phyloP scores from a whole-genome alignment of 2,888 invertebrate genomes.

The Ypsolopha scabrella region DNA sequence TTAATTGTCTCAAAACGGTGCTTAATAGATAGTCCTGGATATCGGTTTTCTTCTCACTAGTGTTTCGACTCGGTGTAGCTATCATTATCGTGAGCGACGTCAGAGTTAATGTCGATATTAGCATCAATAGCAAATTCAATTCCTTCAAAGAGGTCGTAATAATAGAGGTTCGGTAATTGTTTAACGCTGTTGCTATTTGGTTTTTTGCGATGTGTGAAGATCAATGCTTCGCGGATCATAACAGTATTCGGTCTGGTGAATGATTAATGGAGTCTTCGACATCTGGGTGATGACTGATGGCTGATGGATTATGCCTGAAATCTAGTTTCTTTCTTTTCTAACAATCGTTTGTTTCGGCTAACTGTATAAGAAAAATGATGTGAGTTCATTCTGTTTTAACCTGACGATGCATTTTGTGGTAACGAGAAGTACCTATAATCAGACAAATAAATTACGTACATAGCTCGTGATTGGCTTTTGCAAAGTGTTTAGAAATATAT shows the following conservation, averaged over 20 bases:
- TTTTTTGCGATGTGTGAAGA: slow-evolving; percentile 14
- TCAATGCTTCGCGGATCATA: slow-evolving; percentile 9
- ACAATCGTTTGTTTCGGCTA: too few relatives aligned
- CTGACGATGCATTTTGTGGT: too few relatives aligned
- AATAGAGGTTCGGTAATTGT: slow-evolving; percentile 16
- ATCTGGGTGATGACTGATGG: background rate
- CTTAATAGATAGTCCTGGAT: slow-evolving; percentile 38
- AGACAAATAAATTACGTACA: too few relatives aligned
- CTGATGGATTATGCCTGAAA: too few relatives aligned
- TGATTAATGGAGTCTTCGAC: background rate
- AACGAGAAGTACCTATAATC: too few relatives aligned
- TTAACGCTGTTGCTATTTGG: slow-evolving; percentile 19
- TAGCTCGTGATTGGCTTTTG: too few relatives aligned
- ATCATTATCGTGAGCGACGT: slow-evolving; percentile 28
- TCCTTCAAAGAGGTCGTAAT: slow-evolving; percentile 1
- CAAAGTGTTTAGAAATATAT: too few relatives aligned
- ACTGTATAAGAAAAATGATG: too few relatives aligned
- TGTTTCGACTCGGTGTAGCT: slow-evolving; percentile 27
- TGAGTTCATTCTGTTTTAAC: too few relatives aligned
- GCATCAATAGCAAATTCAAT: slow-evolving; percentile 2
- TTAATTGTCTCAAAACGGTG: slow-evolving; percentile 28
- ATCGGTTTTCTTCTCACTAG: slow-evolving; percentile 22
- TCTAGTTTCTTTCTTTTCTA: too few relatives aligned
- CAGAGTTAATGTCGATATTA: slow-evolving; percentile 5
- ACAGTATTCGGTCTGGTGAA: slow-evolving; percentile 9